Base-by-base conservation (phyloP, 1,140 invertebrate genomes). In the Sitobion miscanthi region DNA sequence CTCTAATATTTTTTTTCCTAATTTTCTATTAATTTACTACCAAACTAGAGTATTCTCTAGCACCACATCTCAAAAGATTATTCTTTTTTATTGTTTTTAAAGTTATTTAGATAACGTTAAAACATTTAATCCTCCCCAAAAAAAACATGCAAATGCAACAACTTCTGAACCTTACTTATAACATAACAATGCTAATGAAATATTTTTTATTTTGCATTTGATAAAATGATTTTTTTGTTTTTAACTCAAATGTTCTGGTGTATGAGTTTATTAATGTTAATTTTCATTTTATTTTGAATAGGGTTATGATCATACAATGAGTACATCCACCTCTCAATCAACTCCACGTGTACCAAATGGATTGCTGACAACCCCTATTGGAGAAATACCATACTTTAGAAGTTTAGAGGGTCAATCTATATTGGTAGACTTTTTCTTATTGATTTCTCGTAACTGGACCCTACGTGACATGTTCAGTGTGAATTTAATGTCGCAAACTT, bases 381-480 rank as follows among this genome's bases (percentile, higher is more conserved):
- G 91, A 25, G 23, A 49, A 1, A 93, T 93, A 93, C 82, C 91
- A 42, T 93, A 52, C 25, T 93, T 93, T 57, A 86, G 77, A 20
- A 35, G 25, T 54, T 17, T 93, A 42, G 82, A 83, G 45, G 91
- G 91, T 25, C 91, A 38, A 57, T 93, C 47, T 45, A 9, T 93
- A 20, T 85, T 93, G 49, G 35, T 85, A 21, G 91, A 93, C 25
- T 83, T 93, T 17, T 93, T 93, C 1, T 25, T 93, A 35, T 17
- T 83, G 14, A 42, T 93, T 57, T 49, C 91, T 86, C 91, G 77
- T 38, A 83, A 93, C 30, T 93, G 91, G 91, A 93, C 82, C 2
- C 7, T 93, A 42, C 23, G 30, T 57, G 91, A 93, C 23, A 52
- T 93, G 23, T 57, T 93, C 21, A 83, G 57, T 93, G 9, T 93